These are phyloP conservation scores for Spinus olivaceus DNA, from an alignment of 2,797 vertebrate species.

Conservation along the genomic window DNA sequence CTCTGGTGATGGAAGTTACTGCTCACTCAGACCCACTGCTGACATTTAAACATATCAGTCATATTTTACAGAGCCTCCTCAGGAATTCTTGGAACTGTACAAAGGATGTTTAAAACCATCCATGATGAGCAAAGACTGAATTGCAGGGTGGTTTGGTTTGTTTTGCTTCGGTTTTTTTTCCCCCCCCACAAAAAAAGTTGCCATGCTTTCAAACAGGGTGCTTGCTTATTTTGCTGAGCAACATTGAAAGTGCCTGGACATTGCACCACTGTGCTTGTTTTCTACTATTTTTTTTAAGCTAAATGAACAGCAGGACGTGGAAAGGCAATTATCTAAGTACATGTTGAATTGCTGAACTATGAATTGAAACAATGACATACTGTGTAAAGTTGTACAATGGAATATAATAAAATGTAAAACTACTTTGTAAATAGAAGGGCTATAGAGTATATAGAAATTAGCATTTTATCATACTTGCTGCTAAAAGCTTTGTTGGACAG, in stretches of 20 bases:
- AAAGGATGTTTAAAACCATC: neutral
- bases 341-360: slow-evolving; percentile 30
- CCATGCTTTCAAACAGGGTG: slow-evolving; percentile 72
- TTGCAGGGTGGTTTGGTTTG: neutral
- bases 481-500: neutral
- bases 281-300: slow-evolving; percentile 56
- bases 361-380: neutral
- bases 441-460: slow-evolving; percentile 45
- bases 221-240: slow-evolving; percentile 69
- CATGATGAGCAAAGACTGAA: neutral
- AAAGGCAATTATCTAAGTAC: slow-evolving; percentile 26
- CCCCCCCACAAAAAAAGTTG: neutral
- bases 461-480: slow-evolving; percentile 24
- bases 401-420: slow-evolving; percentile 75
- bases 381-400: slow-evolving; percentile 75
- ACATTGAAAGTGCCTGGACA: slow-evolving; percentile 76
- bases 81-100: slow-evolving; percentile 70
- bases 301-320: slow-evolving; percentile 22
- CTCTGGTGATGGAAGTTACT: slow-evolving; percentile 79
- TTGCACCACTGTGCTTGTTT: slow-evolving; percentile 72
- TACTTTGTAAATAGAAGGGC: slow-evolving; percentile 69
- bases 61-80: slow-evolving; percentile 62
- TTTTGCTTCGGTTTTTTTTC: accelerated
- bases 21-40: slow-evolving; percentile 66
- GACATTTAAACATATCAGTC: slow-evolving; percentile 57